Conservation (phyloP, 2,113 vertebrate species). For the Sigmodon hispidus region DNA sequence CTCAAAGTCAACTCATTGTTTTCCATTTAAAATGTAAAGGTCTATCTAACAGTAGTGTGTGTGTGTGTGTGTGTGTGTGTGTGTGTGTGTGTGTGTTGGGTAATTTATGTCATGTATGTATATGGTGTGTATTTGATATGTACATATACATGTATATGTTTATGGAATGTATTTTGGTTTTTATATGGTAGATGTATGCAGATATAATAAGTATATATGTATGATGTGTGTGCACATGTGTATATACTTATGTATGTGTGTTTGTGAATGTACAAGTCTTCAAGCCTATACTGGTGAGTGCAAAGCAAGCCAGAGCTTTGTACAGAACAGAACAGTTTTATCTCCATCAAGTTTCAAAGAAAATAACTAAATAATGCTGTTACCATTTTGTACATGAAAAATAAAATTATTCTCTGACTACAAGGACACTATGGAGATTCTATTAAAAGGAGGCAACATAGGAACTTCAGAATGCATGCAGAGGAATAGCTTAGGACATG, state of each 20-base stretch:
- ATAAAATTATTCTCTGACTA: not conserved
- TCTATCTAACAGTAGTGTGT: slow-evolving; percentile 23
- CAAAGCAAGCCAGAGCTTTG: slow-evolving; percentile 19
- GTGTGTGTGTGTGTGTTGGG: not conserved
- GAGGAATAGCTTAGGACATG: too few relatives aligned
- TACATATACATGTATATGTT: not conserved
- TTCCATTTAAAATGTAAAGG: slow-evolving; percentile 65
- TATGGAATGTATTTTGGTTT: too few relatives aligned
- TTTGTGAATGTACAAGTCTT: slow-evolving; percentile 40
- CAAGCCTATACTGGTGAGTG: slow-evolving; percentile 45
- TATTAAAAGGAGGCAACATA: not conserved
- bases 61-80: not conserved
- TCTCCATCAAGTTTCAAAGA: not conserved
- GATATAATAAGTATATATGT: not conserved
- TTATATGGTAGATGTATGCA: too few relatives aligned
- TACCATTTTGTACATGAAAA: not conserved
- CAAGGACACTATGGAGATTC: not conserved
- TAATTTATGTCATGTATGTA: not conserved
- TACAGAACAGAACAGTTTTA: not conserved
- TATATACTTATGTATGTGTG: not conserved
- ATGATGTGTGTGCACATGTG: not conserved
- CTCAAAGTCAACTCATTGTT: slow-evolving; percentile 64
- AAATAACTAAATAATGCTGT: not conserved
- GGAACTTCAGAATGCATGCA: not conserved
- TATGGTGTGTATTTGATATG: not conserved